These are phyloP conservation scores for Azemiops feae DNA, from an alignment of 2,113 vertebrate species.

Conservation along the genomic window DNA sequence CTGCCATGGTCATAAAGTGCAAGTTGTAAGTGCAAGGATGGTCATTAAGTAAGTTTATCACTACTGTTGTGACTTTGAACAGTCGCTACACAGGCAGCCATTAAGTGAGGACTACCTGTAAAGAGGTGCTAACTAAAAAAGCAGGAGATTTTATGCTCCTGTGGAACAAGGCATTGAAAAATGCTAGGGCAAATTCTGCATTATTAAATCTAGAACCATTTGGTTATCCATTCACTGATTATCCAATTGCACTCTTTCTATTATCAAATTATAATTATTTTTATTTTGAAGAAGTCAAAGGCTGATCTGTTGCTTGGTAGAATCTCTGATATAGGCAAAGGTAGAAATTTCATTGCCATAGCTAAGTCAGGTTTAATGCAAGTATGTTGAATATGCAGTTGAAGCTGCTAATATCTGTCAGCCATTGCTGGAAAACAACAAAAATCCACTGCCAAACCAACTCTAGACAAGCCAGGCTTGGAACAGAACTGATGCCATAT, in stretches of 20 bases:
- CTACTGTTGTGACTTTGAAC: not conserved
- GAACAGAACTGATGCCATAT: not conserved
- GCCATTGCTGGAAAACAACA: not conserved
- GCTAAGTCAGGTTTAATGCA: not conserved
- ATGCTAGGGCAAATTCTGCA: not conserved
- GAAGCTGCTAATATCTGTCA: not conserved
- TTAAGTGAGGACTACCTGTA: not conserved
- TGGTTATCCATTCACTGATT: not conserved
- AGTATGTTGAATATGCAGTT: conserved; percentile 5
- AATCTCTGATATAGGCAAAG: not conserved
- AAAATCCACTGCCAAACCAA: not conserved
- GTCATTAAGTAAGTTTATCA: not conserved
- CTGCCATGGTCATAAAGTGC: not conserved
- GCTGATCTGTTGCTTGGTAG: not conserved
- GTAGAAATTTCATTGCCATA: not conserved
- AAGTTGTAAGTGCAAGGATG: not conserved
- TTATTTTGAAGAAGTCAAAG: conserved; percentile 22
- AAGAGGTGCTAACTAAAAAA: not conserved
- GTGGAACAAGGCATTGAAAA: not conserved
- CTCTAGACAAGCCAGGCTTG: not conserved
- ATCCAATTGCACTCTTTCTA: not conserved
- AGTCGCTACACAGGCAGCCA: not conserved
- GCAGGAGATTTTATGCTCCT: conserved; percentile 7
- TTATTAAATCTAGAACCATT: conserved; percentile 1
- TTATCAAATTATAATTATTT: not conserved